A percentile compares a stretch with the other conserved stretches of the same genome.
Conservation (phyloP, 2,113 vertebrate species). For the Forbesichthys papilliferus region DNA sequence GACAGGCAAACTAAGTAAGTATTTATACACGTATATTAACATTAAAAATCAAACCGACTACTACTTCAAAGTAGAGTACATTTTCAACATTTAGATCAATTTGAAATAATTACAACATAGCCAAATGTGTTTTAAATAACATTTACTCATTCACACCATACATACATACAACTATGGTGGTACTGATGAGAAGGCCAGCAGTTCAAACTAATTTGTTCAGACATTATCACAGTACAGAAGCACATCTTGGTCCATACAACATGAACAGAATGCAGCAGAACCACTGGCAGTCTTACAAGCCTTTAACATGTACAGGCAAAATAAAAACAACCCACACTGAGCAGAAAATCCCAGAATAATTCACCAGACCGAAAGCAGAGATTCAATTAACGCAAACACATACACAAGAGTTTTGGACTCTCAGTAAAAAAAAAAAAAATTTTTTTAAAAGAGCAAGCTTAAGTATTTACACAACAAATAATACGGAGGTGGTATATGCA, state of each 20-base stretch:
- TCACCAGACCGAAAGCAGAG: conserved; percentile 55
- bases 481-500: conserved; percentile 59
- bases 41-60: too few relatives aligned
- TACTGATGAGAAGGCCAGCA: conserved; percentile 60
- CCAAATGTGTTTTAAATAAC: conserved; percentile 75
- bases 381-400: conserved; percentile 44
- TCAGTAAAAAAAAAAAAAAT: conserved; percentile 6
- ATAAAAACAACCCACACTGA: conserved; percentile 19
- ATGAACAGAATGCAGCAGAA: conserved; percentile 49
- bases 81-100: not conserved
- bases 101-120: conserved; percentile 26
- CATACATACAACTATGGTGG: conserved; percentile 57
- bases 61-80: not conserved
- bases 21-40: not conserved
- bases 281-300: conserved; percentile 40
- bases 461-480: conserved; percentile 78
- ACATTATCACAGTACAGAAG: conserved; percentile 46
- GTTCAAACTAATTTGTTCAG: conserved; percentile 33
- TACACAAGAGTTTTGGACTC: conserved; percentile 47
- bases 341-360: conserved; percentile 57
- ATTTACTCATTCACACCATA: conserved; percentile 77
- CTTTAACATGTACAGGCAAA: conserved; percentile 33
- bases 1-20: not conserved
- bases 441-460: conserved; percentile 37
- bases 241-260: conserved; percentile 63